These are phyloP conservation scores for Julus scandinavius DNA, from an alignment of 2,888 invertebrate species.

Conservation along the genomic window DNA sequence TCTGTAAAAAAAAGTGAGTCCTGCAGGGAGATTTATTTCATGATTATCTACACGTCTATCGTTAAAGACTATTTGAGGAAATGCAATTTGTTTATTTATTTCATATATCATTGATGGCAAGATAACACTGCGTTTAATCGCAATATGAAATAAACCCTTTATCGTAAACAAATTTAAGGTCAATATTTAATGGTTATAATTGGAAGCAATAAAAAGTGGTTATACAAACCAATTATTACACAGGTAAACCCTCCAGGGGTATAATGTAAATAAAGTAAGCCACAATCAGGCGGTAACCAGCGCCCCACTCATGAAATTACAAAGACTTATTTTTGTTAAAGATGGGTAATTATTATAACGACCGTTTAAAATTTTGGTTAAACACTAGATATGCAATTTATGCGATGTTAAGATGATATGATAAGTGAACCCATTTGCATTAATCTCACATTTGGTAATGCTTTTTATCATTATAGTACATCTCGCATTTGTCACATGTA, in stretches of 20 bases:
- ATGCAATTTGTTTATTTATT: not conserved
- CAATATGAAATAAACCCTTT: not conserved
- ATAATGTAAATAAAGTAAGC: slow-evolving; percentile 22
- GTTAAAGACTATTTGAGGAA: not conserved
- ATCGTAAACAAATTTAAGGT: not conserved
- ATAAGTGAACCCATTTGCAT: not conserved
- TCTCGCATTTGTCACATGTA: not conserved
- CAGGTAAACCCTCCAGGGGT: not conserved
- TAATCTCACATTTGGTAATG: not conserved
- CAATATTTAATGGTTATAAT: slow-evolving; percentile 5
- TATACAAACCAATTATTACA: not conserved
- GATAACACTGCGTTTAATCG: not conserved
- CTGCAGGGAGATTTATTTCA: not conserved
- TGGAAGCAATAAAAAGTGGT: slow-evolving; percentile 5
- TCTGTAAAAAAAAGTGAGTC: not conserved
- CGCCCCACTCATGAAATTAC: not conserved
- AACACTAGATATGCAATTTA: not conserved
- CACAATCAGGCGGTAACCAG: not conserved
- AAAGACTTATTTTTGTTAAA: not conserved
- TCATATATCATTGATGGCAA: not conserved
- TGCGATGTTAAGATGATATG: not conserved
- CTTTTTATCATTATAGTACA: slow-evolving; percentile 1
- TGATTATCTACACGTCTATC: not conserved
- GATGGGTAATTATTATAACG: not conserved
- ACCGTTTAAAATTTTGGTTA: not conserved